Conservation (phyloP, 2,113 vertebrate species). For the Cinclus mexicanus region DNA sequence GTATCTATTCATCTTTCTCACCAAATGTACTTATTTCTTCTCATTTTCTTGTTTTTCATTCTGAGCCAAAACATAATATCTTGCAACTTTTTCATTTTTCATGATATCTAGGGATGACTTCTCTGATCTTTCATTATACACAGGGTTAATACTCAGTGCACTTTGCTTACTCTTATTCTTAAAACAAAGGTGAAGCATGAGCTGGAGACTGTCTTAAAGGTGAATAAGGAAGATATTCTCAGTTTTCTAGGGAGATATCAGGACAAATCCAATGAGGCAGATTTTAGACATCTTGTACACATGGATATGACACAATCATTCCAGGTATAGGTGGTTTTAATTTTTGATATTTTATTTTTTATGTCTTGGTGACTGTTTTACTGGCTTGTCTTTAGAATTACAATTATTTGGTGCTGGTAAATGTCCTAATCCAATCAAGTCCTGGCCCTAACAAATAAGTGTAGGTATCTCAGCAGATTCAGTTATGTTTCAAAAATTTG, state of each 20-base stretch:
- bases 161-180: neutral
- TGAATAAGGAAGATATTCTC: slow-evolving; percentile 73
- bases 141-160: neutral
- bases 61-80: neutral
- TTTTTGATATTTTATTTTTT: neutral
- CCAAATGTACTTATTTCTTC: neutral
- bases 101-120: neutral
- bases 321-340: slow-evolving; percentile 70
- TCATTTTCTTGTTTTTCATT: neutral
- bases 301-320: slow-evolving; percentile 75
- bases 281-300: slow-evolving; percentile 64
- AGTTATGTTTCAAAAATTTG: neutral
- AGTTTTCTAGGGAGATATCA: slow-evolving; percentile 71
- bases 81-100: neutral
- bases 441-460: neutral
- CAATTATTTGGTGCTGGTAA: neutral
- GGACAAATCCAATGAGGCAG: slow-evolving; percentile 44
- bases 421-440: neutral
- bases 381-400: neutral
- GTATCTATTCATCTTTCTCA: neutral
- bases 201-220: slow-evolving; percentile 69
- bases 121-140: neutral
- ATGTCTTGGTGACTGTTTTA: neutral
- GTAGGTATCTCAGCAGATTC: neutral
- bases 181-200: slow-evolving; percentile 71